phyloP scores from a whole-genome alignment of 92 coral and sea anemone genomes.

The Umimayanthus kanabou region DNA sequence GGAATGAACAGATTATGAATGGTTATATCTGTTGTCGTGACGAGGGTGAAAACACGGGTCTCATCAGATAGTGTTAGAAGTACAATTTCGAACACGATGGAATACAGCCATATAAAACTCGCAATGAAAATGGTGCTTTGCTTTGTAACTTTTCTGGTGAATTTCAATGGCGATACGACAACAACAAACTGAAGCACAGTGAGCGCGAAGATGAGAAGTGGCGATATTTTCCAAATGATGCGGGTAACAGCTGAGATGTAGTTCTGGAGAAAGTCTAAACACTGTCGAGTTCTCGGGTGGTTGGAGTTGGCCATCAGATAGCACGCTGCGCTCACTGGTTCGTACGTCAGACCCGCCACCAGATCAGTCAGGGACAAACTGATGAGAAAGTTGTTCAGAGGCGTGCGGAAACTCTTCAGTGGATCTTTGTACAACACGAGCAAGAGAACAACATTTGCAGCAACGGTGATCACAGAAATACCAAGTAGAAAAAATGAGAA shows the following conservation, averaged over 20 bases:
- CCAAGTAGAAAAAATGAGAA: slow-evolving; percentile 20
- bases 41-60: neutral
- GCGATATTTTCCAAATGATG: slow-evolving; percentile 35
- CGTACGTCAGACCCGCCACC: slow-evolving; percentile 13
- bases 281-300: neutral
- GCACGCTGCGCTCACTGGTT: slow-evolving; percentile 31
- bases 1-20: neutral
- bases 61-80: neutral
- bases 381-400: slow-evolving; percentile 6
- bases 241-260: slow-evolving; percentile 25
- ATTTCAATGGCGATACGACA: neutral
- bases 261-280: neutral
- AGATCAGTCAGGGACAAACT: slow-evolving; percentile 25
- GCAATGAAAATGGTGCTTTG: neutral
- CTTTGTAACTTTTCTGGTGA: neutral
- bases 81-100: slow-evolving; percentile 5
- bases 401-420: slow-evolving; percentile 21
- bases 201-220: slow-evolving; percentile 27
- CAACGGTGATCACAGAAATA: slow-evolving; percentile 2
- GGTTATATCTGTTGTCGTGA: neutral
- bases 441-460: slow-evolving; percentile 14
- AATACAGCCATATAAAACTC: neutral
- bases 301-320: neutral
- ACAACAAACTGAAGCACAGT: too few relatives aligned
- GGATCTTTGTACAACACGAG: slow-evolving; percentile 30